phyloP scores from a whole-genome alignment of 2,113 vertebrate species.

The Lethenteron reissneri region DNA sequence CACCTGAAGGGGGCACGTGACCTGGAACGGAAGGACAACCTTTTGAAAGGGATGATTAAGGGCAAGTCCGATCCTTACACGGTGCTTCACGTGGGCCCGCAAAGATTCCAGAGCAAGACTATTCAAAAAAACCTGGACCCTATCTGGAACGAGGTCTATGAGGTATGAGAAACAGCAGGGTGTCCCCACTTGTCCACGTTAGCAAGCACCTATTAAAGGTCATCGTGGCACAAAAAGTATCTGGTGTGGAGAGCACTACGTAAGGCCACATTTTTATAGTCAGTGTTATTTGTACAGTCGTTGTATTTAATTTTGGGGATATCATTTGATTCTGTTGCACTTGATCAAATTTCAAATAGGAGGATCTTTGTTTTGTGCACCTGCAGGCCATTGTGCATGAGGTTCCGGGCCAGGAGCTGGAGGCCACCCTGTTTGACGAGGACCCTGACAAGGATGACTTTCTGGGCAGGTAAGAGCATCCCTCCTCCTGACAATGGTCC shows the following conservation, averaged over 20 bases:
- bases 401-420: constrained; percentile 73
- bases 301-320: background rate
- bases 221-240: too few relatives aligned
- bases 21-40: constrained; percentile 64
- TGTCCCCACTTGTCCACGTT: background rate
- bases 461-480: constrained; percentile 45
- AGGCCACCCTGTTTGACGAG: constrained; percentile 65
- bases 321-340: too few relatives aligned
- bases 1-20: constrained; percentile 52
- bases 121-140: constrained; percentile 66
- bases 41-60: constrained; percentile 55
- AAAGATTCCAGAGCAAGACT: constrained; percentile 44
- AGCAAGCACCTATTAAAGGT: too few relatives aligned
- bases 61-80: constrained; percentile 74
- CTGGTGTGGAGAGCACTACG: too few relatives aligned
- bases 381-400: constrained; percentile 71
- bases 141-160: constrained; percentile 59
- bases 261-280: too few relatives aligned
- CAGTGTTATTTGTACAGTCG: background rate
- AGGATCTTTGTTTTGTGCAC: constrained; percentile 1
- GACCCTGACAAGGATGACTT: constrained; percentile 80
- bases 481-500: background rate
- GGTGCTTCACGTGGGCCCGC: constrained; percentile 40
- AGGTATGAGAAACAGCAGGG: constrained; percentile 26
- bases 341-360: too few relatives aligned